Evolutionary conservation across 2,888 invertebrate genomes (phyloP).

Genomic region (Tetrapedia diversipes): DNA sequence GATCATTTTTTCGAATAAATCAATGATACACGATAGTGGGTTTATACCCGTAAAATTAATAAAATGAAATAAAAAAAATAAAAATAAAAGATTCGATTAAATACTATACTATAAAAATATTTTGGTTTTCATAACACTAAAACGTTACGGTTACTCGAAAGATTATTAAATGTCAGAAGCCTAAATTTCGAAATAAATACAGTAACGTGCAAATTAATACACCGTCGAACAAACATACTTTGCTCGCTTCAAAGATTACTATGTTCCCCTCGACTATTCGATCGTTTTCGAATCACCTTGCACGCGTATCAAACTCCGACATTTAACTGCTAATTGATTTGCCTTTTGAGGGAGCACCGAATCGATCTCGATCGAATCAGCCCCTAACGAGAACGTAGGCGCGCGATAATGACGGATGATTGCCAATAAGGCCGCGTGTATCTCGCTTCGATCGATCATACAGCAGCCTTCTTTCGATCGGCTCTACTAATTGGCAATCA

Average conservation of each 20-base stretch:
- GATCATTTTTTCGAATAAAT: too few species aligned
- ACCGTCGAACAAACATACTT: too few species aligned
- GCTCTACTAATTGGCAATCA: slow-evolving; percentile 28
- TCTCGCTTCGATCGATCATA: slow-evolving; percentile 48
- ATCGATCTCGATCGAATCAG: slow-evolving; percentile 38
- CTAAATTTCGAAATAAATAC: too few species aligned
- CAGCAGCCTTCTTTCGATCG: slow-evolving; percentile 50
- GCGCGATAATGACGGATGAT: slow-evolving; percentile 52
- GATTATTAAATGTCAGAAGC: too few species aligned
- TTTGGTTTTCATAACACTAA: too few species aligned
- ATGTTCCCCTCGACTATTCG: neutral
- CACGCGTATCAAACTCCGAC: neutral
- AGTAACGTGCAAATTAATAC: too few species aligned
- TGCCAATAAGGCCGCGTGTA: slow-evolving; percentile 37
- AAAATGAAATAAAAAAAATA: too few species aligned
- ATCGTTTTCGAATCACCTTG: neutral
- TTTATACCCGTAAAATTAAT: too few species aligned
- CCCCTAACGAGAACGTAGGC: slow-evolving; percentile 32
- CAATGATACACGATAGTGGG: too few species aligned
- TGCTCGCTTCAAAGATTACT: neutral
- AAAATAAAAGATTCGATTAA: too few species aligned
- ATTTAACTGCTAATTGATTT: slow-evolving; percentile 33
- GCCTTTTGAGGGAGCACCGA: slow-evolving; percentile 16
- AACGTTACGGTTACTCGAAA: too few species aligned
- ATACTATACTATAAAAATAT: too few species aligned